Conservation (phyloP, 2,888 invertebrate species). For the Drepana falcataria region DNA sequence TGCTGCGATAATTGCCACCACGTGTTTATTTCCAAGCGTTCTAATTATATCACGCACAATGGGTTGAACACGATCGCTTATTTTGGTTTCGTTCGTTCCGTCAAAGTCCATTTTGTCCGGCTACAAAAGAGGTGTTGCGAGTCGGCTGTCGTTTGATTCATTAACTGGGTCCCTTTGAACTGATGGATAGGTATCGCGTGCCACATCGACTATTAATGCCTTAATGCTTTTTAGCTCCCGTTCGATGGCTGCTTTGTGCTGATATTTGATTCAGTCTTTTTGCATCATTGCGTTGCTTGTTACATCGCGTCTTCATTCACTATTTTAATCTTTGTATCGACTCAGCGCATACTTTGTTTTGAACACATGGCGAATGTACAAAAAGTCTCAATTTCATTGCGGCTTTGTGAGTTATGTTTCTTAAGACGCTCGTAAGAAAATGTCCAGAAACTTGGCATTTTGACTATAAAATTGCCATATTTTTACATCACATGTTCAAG, state of each 20-base stretch:
- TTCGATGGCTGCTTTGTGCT: constrained; percentile 21
- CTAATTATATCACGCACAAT: constrained; percentile 76
- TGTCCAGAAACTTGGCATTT: not conserved
- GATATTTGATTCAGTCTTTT: constrained; percentile 29
- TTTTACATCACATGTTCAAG: not conserved
- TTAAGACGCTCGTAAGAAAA: too few species aligned
- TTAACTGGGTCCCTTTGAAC: constrained; percentile 70
- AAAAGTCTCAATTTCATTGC: too few species aligned
- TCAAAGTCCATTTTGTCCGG: constrained; percentile 72
- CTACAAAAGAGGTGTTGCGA: constrained; percentile 72
- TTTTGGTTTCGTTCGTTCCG: constrained; percentile 66
- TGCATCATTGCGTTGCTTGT: constrained; percentile 34
- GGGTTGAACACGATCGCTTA: constrained; percentile 75
- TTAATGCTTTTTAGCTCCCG: constrained; percentile 38
- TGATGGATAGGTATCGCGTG: constrained; percentile 58
- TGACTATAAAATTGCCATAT: not conserved
- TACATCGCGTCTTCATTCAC: constrained; percentile 30
- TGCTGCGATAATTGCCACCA: constrained; percentile 77
- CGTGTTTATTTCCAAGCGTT: constrained; percentile 74
- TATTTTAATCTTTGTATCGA: constrained; percentile 9
- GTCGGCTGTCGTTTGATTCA: constrained; percentile 73
- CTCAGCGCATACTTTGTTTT: not conserved
- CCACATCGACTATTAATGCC: constrained; percentile 52
- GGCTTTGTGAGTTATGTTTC: too few species aligned
- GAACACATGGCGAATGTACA: not conserved